Evolutionary conservation across 1,140 invertebrate genomes (phyloP).

Genomic region (Conus betulinus): DNA sequence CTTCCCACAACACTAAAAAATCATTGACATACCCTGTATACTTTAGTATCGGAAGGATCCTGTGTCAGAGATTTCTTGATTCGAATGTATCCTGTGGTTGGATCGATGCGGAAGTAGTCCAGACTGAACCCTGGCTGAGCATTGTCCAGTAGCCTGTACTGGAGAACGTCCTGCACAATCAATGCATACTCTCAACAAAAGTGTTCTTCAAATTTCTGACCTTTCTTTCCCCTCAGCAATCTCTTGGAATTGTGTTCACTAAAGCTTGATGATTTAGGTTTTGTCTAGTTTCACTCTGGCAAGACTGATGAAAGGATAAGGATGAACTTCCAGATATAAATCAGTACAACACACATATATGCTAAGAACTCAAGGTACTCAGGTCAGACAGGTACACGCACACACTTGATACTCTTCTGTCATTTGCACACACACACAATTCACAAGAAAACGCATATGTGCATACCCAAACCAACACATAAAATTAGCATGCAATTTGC

Average conservation of each 20-base stretch:
- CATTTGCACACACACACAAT: not conserved
- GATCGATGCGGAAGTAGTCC: conserved; percentile 51
- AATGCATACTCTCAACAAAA: not conserved
- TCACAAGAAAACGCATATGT: not conserved
- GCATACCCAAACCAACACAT: not conserved
- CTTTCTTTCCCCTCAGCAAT: too few relatives aligned
- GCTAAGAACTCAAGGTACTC: too few relatives aligned
- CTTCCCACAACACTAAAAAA: not conserved
- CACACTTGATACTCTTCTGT: not conserved
- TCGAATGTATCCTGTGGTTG: conserved; percentile 43
- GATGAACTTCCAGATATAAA: too few relatives aligned
- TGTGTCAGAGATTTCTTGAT: conserved; percentile 36
- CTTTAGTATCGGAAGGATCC: conserved; percentile 11
- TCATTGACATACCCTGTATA: conserved; percentile 39
- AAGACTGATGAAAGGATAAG: too few relatives aligned
- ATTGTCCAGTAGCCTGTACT: conserved; percentile 42
- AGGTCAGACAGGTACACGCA: not conserved
- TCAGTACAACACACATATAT: too few relatives aligned
- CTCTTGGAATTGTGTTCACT: too few relatives aligned
- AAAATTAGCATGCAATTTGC: not conserved
- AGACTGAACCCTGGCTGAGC: conserved; percentile 26
- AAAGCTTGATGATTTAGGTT: too few relatives aligned
- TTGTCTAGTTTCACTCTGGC: too few relatives aligned
- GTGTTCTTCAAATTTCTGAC: too few relatives aligned
- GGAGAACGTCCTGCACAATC: conserved; percentile 39